A percentile compares a stretch with the other conserved stretches of the same genome.
These are phyloP conservation scores for Apodemia duryi DNA, from an alignment of 2,888 invertebrate genomes.

Conservation along the genomic window DNA sequence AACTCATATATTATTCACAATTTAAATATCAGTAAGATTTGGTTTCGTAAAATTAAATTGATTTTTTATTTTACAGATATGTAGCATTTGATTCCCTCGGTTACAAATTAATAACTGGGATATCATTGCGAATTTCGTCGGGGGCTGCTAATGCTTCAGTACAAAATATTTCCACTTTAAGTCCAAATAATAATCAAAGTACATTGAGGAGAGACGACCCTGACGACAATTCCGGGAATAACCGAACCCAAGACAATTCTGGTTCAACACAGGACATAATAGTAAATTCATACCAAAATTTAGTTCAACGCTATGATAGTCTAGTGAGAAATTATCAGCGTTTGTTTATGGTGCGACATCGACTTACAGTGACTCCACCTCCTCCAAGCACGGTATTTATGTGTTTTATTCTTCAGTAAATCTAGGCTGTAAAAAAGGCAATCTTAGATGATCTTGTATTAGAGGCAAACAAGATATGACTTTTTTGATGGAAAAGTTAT, in stretches of 20 bases:
- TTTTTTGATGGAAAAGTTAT: no score
- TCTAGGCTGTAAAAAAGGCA: not conserved
- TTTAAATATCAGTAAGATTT: no score
- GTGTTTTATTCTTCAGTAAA: not conserved
- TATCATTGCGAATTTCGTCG: constrained; percentile 74
- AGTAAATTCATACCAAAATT: constrained; percentile 69
- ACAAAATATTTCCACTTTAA: constrained; percentile 44
- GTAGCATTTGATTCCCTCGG: constrained; percentile 91
- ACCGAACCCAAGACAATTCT: constrained; percentile 45
- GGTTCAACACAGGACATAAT: constrained; percentile 62
- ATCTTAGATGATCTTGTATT: not conserved
- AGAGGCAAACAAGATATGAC: not conserved
- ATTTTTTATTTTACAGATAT: constrained; percentile 77
- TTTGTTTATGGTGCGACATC: constrained; percentile 69
- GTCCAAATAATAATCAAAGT: constrained; percentile 43
- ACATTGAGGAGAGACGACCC: constrained; percentile 47
- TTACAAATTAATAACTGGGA: constrained; percentile 90
- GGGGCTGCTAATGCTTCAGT: constrained; percentile 41
- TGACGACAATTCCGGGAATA: constrained; percentile 41
- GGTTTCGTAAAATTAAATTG: no score
- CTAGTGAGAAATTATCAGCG: constrained; percentile 73
- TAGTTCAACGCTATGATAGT: constrained; percentile 73
- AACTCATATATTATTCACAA: no score
- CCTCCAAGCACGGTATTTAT: constrained; percentile 60
- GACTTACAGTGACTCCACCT: constrained; percentile 58